Percentiles rank a stretch among this genome's conserved stretches.
phyloP scores from a whole-genome alignment of 2,888 invertebrate species.

The Ceriagrion tenellum region DNA sequence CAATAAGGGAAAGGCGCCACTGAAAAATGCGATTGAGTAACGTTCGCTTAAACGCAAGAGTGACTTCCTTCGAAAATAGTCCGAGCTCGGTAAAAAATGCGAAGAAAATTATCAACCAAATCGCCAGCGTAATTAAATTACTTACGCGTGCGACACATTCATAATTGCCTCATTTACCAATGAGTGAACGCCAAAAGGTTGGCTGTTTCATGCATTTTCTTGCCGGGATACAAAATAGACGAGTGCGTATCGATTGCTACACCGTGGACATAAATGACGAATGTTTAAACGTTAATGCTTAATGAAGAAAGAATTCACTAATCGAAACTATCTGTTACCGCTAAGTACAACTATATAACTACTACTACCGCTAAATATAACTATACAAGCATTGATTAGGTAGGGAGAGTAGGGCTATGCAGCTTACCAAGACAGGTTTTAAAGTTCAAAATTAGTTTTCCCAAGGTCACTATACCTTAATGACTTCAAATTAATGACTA shows the following conservation, averaged over 20 bases:
- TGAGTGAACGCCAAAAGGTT: not conserved
- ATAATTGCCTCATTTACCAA: not conserved
- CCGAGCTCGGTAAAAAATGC: not conserved
- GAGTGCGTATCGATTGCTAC: too few species aligned
- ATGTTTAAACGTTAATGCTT: not conserved
- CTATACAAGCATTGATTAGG: too few species aligned
- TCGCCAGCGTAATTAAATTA: not conserved
- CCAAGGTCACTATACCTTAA: too few species aligned
- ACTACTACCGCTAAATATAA: too few species aligned
- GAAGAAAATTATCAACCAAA: not conserved
- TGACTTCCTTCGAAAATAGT: not conserved
- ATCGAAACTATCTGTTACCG: too few species aligned
- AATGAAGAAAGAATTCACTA: not conserved
- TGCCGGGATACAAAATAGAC: not conserved
- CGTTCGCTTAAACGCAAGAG: not conserved
- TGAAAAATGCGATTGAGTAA: slow-evolving; percentile 8
- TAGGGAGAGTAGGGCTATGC: too few species aligned
- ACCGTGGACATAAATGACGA: not conserved
- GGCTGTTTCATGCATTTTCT: not conserved
- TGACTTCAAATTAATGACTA: too few species aligned
- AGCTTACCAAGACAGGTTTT: too few species aligned
- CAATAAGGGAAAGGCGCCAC: slow-evolving; percentile 1
- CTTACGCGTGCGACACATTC: not conserved
- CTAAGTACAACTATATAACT: too few species aligned
- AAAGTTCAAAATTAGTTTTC: too few species aligned